A percentile compares a stretch with the other conserved stretches of the same genome.
Conservation (phyloP, 2,797 vertebrate species). For the Pempheris klunzingeri region DNA sequence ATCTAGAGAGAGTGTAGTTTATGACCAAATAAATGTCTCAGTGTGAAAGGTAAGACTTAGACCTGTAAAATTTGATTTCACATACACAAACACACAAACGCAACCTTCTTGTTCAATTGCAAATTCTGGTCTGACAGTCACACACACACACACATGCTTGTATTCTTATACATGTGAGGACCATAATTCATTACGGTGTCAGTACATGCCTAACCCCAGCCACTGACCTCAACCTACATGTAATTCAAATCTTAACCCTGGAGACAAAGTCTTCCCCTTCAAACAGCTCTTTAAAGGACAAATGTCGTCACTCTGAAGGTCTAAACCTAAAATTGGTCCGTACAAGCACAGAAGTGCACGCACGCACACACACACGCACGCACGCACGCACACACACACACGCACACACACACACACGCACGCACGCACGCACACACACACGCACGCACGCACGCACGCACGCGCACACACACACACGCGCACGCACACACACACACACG, state of each 20-base stretch:
- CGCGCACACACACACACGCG: constrained; percentile 19
- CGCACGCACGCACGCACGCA: constrained; percentile 22
- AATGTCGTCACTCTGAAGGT: not conserved
- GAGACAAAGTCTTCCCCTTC: not conserved
- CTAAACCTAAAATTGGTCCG: not conserved
- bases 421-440: constrained; percentile 20
- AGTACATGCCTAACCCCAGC: not conserved
- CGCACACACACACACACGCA: constrained; percentile 24
- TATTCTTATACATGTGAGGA: not conserved
- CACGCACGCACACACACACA: constrained; percentile 18
- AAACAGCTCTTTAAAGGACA: not conserved
- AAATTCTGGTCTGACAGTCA: not conserved
- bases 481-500: constrained; percentile 24
- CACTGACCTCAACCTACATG: not conserved
- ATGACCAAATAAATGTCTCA: too few species aligned
- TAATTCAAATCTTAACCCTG: not conserved
- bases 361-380: not conserved
- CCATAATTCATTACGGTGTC: too few species aligned
- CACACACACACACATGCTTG: not conserved
- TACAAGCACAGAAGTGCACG: not conserved
- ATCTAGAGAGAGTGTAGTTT: too few species aligned
- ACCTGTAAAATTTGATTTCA: constrained; percentile 5
- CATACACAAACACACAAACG: constrained; percentile 7
- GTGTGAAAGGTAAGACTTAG: not conserved
- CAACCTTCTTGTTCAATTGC: constrained; percentile 1